phyloP scores from a whole-genome alignment of 2,113 vertebrate genomes.

The Mesembrinibis cayennensis region DNA sequence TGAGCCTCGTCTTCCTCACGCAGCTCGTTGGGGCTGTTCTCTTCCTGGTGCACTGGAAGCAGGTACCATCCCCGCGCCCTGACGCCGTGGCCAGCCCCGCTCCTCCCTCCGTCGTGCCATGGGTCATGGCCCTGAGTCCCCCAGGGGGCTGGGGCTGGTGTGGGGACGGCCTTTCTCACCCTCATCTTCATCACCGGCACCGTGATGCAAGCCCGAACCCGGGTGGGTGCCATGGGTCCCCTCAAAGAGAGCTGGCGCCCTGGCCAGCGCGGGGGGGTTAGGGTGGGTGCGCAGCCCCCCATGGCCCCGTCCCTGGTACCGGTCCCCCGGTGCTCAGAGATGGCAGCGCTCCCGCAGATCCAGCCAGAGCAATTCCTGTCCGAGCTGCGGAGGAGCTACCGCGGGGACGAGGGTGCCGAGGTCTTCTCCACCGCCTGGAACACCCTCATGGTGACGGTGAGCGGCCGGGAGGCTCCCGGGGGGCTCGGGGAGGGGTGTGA shows the following conservation, averaged over 20 bases:
- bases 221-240: neutral
- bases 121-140: neutral
- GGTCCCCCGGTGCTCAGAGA: neutral
- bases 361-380: slow-evolving; percentile 27
- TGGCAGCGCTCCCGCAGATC: neutral
- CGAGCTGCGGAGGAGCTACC: slow-evolving; percentile 37
- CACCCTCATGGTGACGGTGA: slow-evolving; percentile 65
- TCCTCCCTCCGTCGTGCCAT: neutral
- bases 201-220: rapidly evolving
- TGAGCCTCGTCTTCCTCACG: slow-evolving; percentile 38
- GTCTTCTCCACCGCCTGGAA: slow-evolving; percentile 67
- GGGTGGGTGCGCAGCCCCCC: neutral
- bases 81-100: neutral
- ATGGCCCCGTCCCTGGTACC: neutral
- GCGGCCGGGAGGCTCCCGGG: neutral
- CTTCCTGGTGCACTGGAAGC: slow-evolving; percentile 55
- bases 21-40: slow-evolving; percentile 36
- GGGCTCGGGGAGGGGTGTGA: neutral
- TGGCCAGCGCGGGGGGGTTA: neutral
- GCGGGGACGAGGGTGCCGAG: slow-evolving; percentile 28
- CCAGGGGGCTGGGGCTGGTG: too few species aligned
- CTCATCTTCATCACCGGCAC: neutral
- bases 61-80: neutral
- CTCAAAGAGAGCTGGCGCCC: neutral
- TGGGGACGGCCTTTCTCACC: neutral